Evolutionary conservation across 2,113 vertebrate genomes (phyloP), one percentile per base, ranked within the genome.

Genomic region (Cavia aperea): DNA sequence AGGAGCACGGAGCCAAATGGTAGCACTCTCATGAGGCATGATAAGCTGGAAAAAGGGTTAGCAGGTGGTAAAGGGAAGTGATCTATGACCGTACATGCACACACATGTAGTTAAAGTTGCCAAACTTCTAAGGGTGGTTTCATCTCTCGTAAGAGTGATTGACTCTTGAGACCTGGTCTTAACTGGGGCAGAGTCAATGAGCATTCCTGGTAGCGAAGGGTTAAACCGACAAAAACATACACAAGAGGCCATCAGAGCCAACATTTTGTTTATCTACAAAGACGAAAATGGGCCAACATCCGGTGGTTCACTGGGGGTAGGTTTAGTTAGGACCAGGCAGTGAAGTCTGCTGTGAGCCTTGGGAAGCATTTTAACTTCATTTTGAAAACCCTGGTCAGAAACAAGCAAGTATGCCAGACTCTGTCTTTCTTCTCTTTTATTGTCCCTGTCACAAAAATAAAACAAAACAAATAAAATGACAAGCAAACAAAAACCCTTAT

Each of bases 61-160:
- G 54, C 39, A 0, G 4, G 63, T 15, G 0, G 1, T 19, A 4
- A 3, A 43, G 60, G 43, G 33, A 56, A 31, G 12, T 21, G 33
- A 36, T 51, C 0, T 26, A 0, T 66, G 39, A 21, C 0, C 49
- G 36, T 6, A 23, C 31, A 2, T 29, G 7, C 13, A 21, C 33
- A 21, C 1, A 0, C 46, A 24, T 33, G 19, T 63, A 36, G 24
- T 29, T 51, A 26, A 75, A 15, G 23, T n/a, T 73, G 43, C 56
- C 85, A 24, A 81, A 33, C 12, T 75, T 43, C n/a, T 58, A 31
- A 81, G 29, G 49, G 2, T 89, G 31, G 93, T 24, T 89, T 75
- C 11, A 73, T 56, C 43, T 63, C 16, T n/a, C 75, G 18, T 36
- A 54, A 62, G 23, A 68, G 63, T 0, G 19, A 29, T 0, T 70